Evolutionary conservation across 2,888 invertebrate species (phyloP).

Genomic region (Cephonodes hylas): DNA sequence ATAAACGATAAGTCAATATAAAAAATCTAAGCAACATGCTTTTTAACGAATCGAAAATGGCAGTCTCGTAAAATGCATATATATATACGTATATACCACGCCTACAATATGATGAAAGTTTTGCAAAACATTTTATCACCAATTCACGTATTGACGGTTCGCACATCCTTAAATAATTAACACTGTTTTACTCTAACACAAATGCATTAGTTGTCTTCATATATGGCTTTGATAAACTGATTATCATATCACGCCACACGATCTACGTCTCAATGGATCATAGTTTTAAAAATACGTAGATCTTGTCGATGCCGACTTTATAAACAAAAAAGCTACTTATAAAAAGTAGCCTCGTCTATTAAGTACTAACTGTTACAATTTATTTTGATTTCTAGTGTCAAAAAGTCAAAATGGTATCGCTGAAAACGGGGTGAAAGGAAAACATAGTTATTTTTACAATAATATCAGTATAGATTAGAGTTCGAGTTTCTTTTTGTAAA

Average conservation of each 20-base stretch:
- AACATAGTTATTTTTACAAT: too few species aligned
- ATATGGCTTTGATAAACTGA: not conserved
- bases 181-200: not conserved
- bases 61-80: too few species aligned
- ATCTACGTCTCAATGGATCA: not conserved
- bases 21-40: too few species aligned
- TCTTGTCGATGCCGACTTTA: not conserved
- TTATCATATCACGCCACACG: not conserved
- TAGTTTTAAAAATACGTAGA: not conserved
- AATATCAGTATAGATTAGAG: too few species aligned
- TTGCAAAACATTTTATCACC: not conserved
- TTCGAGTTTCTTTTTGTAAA: not conserved
- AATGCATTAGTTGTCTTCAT: not conserved
- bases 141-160: not conserved
- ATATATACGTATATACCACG: too few species aligned
- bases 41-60: too few species aligned
- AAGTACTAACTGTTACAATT: too few species aligned
- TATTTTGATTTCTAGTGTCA: too few species aligned
- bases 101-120: not conserved
- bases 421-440: too few species aligned
- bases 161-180: not conserved
- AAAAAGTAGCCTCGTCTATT: not conserved
- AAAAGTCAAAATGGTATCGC: too few species aligned
- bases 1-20: too few species aligned
- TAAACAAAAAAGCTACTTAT: not conserved